phyloP scores from a whole-genome alignment of 1,140 invertebrate species.

The Bacillus rossius region DNA sequence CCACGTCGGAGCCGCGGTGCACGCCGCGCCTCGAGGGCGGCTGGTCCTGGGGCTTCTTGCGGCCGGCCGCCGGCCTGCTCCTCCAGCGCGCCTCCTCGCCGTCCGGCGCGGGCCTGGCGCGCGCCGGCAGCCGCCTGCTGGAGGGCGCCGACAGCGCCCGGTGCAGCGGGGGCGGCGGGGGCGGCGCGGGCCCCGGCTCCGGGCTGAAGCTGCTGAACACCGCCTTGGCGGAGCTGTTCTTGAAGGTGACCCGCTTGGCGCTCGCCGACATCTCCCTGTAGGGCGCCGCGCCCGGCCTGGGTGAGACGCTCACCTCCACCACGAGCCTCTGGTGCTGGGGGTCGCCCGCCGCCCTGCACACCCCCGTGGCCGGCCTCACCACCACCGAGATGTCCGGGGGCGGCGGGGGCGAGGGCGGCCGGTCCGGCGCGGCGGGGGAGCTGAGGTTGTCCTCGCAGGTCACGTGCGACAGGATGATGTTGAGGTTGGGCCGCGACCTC shows the following conservation, averaged over 20 bases:
- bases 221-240: conserved; percentile 5
- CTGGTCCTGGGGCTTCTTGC: conserved; percentile 14
- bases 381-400: background rate
- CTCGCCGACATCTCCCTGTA: background rate
- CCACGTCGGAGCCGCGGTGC: conserved; percentile 36
- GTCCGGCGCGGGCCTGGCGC: background rate
- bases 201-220: conserved; percentile 2
- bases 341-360: too few species aligned
- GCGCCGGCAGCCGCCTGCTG: background rate
- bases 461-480: conserved; percentile 49
- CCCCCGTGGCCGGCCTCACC: too few species aligned
- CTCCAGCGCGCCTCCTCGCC: background rate
- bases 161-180: background rate
- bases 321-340: background rate
- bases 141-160: conserved; percentile 8
- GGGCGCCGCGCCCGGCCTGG: background rate
- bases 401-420: background rate
- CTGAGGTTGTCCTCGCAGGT: conserved; percentile 26
- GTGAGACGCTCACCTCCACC: background rate
- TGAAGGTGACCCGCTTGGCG: conserved; percentile 7
- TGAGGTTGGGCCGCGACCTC: conserved; percentile 45
- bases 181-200: background rate
- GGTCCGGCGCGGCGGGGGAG: background rate
- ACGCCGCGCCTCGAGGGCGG: background rate
- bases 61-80: conserved; percentile 11